Base-by-base conservation (phyloP, 2,113 vertebrate genomes). In the Ictidomys tridecemlineatus region DNA sequence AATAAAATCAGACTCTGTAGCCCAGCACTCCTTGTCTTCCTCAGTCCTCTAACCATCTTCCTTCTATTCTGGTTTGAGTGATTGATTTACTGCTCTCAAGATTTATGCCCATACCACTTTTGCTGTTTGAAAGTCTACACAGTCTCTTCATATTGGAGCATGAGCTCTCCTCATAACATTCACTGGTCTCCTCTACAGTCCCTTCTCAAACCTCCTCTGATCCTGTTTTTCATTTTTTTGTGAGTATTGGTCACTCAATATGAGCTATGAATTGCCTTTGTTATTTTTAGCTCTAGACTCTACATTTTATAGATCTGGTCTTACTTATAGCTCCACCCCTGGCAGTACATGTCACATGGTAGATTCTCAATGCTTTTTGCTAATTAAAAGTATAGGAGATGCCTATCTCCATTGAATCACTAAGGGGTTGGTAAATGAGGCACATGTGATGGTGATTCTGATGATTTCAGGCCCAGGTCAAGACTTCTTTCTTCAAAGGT, bases 131-230 rank as follows among this genome's bases (percentile, higher is more conserved):
- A 70, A 28, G 26, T 79, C 22, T 51, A 48, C 1, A 1, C 0
- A 13, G 4, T 45, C 45, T 45, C 86, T 34, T 80, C 11, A 32
- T 30, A 56, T 0, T 1, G 2, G 32, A 76, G 32, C 2, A n/a
- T 18, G 17, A 28, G 8, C 8, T 18, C 28, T 4, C 17, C 16
- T 89, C 3, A 11, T 58, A 56, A 67, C 17, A 39, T 9, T 42
- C 17, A 9, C 4, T 6, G 30, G 2, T 3, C 20, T 9, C 24
- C 5, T 11, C 37, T 4, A 5, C 1, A 42, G 8, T 20, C 18
- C 18, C 3, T 72, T 86, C 74, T 85, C 70, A 11, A 42, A 37
- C 42, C 37, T 83, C 17, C 42, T 67, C n/a, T 80, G 13, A 69
- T 1, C 11, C 34, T 22, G 0, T 39, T 90, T 74, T 82, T 8